Evolutionary conservation across 2,888 invertebrate species (phyloP).

Genomic region (Drosophila borealis): DNA sequence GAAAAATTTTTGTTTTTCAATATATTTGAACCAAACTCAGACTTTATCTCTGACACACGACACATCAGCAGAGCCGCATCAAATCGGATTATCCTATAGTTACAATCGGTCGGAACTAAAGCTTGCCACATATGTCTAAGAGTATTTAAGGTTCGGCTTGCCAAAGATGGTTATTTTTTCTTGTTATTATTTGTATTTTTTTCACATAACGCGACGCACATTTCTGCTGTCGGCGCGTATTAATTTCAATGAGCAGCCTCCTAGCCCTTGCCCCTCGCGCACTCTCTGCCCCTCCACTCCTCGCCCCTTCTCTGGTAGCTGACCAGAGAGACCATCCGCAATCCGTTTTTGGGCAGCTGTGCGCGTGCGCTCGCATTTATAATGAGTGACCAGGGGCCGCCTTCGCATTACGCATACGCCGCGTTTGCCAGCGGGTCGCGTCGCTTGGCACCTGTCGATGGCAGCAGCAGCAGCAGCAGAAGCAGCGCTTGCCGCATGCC

Average conservation of each 20-base stretch:
- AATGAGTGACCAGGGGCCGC: conserved; percentile 56
- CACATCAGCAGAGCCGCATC: no score
- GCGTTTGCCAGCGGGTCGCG: conserved; percentile 20
- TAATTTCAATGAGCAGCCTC: conserved; percentile 67
- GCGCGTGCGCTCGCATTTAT: conserved; percentile 76
- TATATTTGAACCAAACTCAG: no score
- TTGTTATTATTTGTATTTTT: background rate
- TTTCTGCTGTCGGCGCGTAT: conserved; percentile 75
- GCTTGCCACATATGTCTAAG: background rate
- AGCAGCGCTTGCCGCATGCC: conserved; percentile 53
- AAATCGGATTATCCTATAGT: no score
- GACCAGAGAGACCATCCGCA: conserved; percentile 31
- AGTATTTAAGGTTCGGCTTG: conserved; percentile 1
- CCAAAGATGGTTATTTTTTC: background rate
- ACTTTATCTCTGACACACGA: no score
- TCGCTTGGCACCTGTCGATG: conserved; percentile 58
- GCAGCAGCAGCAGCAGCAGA: conserved; percentile 4
- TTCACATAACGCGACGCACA: conserved; percentile 66
- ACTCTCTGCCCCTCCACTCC: background rate
- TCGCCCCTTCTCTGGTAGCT: background rate
- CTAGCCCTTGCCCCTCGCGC: conserved; percentile 4
- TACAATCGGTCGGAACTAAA: no score
- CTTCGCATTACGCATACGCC: conserved; percentile 60
- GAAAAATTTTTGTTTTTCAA: no score
- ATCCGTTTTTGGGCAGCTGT: conserved; percentile 73